phyloP scores from a whole-genome alignment of 2,888 invertebrate genomes.

The Tetragonula carbonaria region DNA sequence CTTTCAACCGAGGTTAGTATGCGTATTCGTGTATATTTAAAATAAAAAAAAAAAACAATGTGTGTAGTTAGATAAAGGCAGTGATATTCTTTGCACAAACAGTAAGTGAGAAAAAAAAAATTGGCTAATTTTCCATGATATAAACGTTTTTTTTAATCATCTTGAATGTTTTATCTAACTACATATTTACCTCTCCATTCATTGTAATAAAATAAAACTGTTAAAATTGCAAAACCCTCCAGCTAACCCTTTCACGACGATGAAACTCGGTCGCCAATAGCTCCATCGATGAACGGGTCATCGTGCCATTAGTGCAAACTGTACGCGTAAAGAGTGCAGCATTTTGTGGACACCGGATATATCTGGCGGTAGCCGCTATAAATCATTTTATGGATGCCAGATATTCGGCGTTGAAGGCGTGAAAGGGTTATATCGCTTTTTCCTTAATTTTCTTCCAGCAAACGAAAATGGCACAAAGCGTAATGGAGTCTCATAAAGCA shows the following conservation, averaged over 20 bases:
- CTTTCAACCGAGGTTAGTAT: constrained; percentile 27
- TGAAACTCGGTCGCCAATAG: too few species aligned
- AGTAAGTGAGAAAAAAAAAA: constrained; percentile 30
- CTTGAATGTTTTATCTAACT: constrained; percentile 43
- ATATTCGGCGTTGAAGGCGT: too few species aligned
- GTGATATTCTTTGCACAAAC: constrained; percentile 58
- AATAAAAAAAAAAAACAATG: constrained; percentile 34
- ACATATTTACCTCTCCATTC: constrained; percentile 37
- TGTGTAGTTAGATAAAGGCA: constrained; percentile 62
- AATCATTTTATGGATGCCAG: too few species aligned
- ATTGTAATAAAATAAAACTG: constrained; percentile 47
- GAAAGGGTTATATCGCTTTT: constrained; percentile 47
- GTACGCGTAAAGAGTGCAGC: too few species aligned
- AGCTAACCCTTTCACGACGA: constrained; percentile 13
- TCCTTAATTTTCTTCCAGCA: constrained; percentile 55
- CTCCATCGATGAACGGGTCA: too few species aligned
- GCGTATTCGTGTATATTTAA: constrained; percentile 30
- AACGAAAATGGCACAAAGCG: constrained; percentile 75
- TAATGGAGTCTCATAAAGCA: constrained; percentile 63
- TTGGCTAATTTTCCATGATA: constrained; percentile 3
- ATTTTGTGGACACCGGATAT: too few species aligned
- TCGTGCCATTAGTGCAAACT: too few species aligned
- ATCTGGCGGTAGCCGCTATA: too few species aligned
- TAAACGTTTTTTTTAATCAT: constrained; percentile 16
- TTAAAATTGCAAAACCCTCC: constrained; percentile 57